Percentiles rank a stretch among this genome's conserved stretches.
These are phyloP conservation scores for Zaprionus obscuricornis DNA, from an alignment of 2,888 invertebrate genomes.

Conservation along the genomic window DNA sequence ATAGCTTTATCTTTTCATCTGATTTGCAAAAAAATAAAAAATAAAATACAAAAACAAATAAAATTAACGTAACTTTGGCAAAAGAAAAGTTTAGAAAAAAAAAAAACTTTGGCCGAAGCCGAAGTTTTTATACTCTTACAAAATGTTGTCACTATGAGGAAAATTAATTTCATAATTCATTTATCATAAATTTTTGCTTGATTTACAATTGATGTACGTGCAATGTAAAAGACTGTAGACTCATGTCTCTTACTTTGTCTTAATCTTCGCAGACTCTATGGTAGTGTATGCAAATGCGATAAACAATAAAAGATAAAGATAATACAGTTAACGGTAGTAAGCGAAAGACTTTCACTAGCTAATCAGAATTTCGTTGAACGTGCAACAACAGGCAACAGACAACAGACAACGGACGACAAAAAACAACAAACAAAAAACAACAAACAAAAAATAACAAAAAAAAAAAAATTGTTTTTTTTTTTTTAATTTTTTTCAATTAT, in stretches of 20 bases:
- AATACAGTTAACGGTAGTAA: slow-evolving; percentile 8
- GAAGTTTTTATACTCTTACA: no score
- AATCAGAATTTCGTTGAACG: slow-evolving; percentile 59
- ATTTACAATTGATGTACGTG: no score
- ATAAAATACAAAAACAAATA: background rate
- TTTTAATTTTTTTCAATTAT: slow-evolving; percentile 60
- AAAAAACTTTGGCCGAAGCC: no score
- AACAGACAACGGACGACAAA: slow-evolving; percentile 42
- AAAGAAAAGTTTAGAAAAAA: no score
- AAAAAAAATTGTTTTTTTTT: slow-evolving; percentile 17
- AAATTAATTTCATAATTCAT: no score
- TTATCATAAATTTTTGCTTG: no score
- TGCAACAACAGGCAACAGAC: background rate
- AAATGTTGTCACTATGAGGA: no score
- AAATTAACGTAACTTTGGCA: slow-evolving; percentile 6
- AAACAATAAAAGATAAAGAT: slow-evolving; percentile 45
- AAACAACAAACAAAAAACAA: slow-evolving; percentile 22
- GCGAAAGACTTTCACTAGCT: slow-evolving; percentile 64
- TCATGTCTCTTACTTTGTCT: no score
- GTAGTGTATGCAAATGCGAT: background rate
- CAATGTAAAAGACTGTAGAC: no score
- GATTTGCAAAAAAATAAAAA: slow-evolving; percentile 11
- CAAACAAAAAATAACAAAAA: slow-evolving; percentile 2
- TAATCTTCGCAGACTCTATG: no score
- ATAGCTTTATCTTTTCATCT: no score